Percentiles rank a stretch among this genome's conserved stretches.
Conservation (phyloP, 1,140 invertebrate species). For the Venustaconcha ellipsiformis region DNA sequence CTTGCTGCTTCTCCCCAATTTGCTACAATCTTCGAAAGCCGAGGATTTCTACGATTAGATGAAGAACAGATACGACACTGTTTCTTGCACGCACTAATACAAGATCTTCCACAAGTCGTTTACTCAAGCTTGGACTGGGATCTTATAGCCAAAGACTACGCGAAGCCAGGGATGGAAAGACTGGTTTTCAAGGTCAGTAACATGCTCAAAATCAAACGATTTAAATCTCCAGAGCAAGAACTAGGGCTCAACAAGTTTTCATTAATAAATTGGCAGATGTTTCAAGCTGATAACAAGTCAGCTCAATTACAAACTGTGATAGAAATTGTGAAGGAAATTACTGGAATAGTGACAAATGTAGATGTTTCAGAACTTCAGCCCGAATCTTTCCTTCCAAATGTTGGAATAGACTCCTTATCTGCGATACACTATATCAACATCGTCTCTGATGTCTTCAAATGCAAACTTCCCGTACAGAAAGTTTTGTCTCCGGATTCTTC, state of each 20-base stretch:
- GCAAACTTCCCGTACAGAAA: no score
- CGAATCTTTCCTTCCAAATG: no score
- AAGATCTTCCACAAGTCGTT: constrained; percentile 2
- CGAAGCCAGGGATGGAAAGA: neutral
- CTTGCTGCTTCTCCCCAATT: constrained; percentile 21
- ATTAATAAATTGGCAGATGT: no score
- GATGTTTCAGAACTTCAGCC: no score
- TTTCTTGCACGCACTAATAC: constrained; percentile 21
- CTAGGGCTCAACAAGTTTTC: neutral
- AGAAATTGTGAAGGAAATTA: no score
- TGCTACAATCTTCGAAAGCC: constrained; percentile 11
- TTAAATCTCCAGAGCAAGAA: neutral
- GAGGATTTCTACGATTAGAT: constrained; percentile 16
- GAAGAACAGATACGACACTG: constrained; percentile 17
- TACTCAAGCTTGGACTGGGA: constrained; percentile 25
- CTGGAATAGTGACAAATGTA: no score
- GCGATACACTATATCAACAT: no score
- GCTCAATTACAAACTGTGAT: no score
- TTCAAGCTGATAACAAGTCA: no score
- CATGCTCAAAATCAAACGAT: neutral
- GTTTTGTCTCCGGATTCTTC: no score
- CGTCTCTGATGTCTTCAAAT: no score
- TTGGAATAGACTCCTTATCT: no score
- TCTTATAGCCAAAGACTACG: neutral
- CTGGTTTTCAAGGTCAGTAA: neutral